Evolutionary conservation across 1,140 invertebrate genomes (phyloP), one percentile per base, ranked within the genome.

Genomic region (Physella acuta): DNA sequence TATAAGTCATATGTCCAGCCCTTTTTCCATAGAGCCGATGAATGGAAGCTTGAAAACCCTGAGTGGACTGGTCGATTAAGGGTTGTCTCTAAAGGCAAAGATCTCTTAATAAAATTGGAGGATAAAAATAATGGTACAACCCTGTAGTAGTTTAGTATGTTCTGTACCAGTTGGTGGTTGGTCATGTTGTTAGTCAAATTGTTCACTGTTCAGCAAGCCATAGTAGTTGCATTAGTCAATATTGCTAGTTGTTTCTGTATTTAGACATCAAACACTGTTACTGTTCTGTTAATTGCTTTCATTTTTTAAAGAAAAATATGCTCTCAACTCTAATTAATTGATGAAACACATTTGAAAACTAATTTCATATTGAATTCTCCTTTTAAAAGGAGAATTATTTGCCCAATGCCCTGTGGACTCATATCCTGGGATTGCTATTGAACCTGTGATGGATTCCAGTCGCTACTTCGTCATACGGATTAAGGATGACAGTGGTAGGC

Each of bases 381-480:
- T 63, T 26, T 52, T 73, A 71, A 3, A 62, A 88, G 88, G 97
- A 37, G 93, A 96, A 82, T 85, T 99, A n/a, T 99, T 98, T 88
- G 98, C 97, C 0, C 94, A 97, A 87, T 98, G 96, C 86, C 97
- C 97, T 0, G 94, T 99, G 73, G 96, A 99, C 76, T 89, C 90
- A 79, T 98, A 98, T 87, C 96, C 97, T 60, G 93, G 96, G 66
- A 87, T 93, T 65, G 94, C 96, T 31, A 90, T 99, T 28, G 97
- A 99, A 86, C 83, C 95, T 59, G 98, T 99, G 0, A 94, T 91
- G 51, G 98, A 99, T 87, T 99, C 97, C 68, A 98, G 96, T 61
- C 88, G 98, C 77, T 99, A 99, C 86, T 99, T 99, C 90, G 98
- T 99, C 36, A 85, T 99, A 36, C 89, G 92, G 82, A 93, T 99